phyloP scores from a whole-genome alignment of 2,888 invertebrate genomes.

The Epicampocera succincta region DNA sequence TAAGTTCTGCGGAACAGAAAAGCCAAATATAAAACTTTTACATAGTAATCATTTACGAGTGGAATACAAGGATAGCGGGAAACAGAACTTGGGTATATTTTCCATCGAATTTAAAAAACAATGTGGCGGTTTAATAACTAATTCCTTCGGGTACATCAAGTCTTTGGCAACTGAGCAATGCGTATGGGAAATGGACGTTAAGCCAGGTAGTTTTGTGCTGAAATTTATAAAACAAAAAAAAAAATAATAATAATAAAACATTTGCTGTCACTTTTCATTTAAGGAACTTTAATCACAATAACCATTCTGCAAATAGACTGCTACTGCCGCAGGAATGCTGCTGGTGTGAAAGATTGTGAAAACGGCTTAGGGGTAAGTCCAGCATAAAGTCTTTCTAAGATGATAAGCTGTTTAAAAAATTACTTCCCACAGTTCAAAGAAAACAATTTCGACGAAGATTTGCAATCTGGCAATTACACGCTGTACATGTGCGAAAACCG shows the following conservation, averaged over 20 bases:
- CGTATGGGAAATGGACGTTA: slow-evolving; percentile 71
- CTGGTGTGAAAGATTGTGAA: slow-evolving; percentile 64
- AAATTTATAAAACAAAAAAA: neutral
- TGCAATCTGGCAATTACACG: slow-evolving; percentile 43
- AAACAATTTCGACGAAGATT: slow-evolving; percentile 39
- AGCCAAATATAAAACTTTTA: slow-evolving; percentile 82
- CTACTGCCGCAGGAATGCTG: slow-evolving; percentile 65
- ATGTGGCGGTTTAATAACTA: slow-evolving; percentile 73
- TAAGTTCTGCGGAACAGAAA: slow-evolving; percentile 83
- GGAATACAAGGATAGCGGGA: slow-evolving; percentile 84
- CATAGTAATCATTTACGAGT: slow-evolving; percentile 85
- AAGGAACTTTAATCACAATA: slow-evolving; percentile 72
- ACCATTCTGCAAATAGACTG: slow-evolving; percentile 76
- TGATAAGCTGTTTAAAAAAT: neutral
- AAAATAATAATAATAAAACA: neutral
- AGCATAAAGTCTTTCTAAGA: neutral
- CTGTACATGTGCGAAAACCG: slow-evolving; percentile 71
- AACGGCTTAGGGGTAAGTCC: slow-evolving; percentile 71
- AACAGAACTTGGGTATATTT: slow-evolving; percentile 76
- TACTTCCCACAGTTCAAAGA: slow-evolving; percentile 32
- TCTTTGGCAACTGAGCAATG: slow-evolving; percentile 74
- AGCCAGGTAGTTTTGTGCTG: slow-evolving; percentile 66
- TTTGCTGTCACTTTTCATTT: neutral
- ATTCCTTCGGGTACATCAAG: slow-evolving; percentile 72
- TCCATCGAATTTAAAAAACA: slow-evolving; percentile 71